phyloP scores from a whole-genome alignment of 2,113 vertebrate genomes.

The Otus sunia region DNA sequence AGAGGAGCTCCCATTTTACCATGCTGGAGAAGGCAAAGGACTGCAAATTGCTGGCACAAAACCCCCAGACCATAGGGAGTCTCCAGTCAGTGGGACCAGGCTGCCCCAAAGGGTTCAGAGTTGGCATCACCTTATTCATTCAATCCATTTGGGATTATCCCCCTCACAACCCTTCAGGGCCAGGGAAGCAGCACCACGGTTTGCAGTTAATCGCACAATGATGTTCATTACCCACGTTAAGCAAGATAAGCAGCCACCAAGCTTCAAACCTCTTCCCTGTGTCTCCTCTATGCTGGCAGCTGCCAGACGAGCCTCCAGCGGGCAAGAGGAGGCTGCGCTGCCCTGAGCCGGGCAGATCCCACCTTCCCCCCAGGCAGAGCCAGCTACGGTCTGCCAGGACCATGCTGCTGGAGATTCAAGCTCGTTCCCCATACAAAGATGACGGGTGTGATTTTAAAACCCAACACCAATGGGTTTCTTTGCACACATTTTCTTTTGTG shows the following conservation, averaged over 20 bases:
- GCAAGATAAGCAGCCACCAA: neutral
- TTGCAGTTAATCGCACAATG: neutral
- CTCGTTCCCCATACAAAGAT: rapidly evolving
- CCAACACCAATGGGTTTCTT: rapidly evolving
- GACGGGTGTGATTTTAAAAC: neutral
- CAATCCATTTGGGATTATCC: neutral
- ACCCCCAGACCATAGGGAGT: neutral
- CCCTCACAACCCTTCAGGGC: rapidly evolving
- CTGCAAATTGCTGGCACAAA: neutral
- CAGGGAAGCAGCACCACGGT: neutral
- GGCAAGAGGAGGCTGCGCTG: rapidly evolving
- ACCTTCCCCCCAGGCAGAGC: neutral
- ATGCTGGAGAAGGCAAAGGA: neutral
- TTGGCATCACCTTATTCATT: neutral
- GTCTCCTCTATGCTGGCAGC: neutral
- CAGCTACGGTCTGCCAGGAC: neutral
- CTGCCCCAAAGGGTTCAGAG: neutral
- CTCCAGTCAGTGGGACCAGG: neutral
- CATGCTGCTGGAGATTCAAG: rapidly evolving
- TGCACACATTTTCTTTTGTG: rapidly evolving
- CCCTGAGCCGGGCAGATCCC: rapidly evolving
- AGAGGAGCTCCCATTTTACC: neutral
- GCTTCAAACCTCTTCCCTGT: neutral
- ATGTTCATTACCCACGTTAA: neutral
- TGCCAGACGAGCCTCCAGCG: neutral